Conservation (phyloP, 2,797 vertebrate genomes). For the Myotis daubentonii region DNA sequence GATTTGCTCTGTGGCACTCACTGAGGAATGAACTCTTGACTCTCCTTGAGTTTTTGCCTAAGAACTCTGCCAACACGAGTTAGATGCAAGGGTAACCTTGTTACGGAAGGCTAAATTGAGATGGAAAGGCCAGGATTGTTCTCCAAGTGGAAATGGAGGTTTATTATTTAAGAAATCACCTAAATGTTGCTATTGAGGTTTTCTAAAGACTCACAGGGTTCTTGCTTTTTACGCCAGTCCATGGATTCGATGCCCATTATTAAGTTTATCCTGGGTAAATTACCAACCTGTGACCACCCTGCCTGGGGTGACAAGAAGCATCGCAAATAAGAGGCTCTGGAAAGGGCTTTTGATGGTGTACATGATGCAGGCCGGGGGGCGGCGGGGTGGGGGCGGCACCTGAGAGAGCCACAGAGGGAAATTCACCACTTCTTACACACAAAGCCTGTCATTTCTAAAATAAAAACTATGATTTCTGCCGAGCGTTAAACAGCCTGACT, state of each 20-base stretch:
- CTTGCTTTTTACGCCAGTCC: background rate
- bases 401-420: background rate
- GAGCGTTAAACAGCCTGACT: background rate
- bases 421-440: background rate
- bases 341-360: background rate
- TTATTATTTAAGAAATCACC: background rate
- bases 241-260: background rate
- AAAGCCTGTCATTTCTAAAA: background rate
- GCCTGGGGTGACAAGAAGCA: background rate
- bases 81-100: background rate
- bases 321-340: background rate
- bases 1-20: background rate
- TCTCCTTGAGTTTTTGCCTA: constrained; percentile 10
- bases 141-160: background rate
- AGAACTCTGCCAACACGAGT: background rate
- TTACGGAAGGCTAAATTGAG: constrained; percentile 20
- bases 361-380: no score
- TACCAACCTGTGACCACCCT: background rate
- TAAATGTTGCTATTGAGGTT: constrained; percentile 1
- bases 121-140: background rate
- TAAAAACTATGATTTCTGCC: background rate
- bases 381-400: background rate
- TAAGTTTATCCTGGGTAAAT: background rate
- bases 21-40: background rate
- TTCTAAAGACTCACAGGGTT: background rate